phyloP scores from a whole-genome alignment of 2,888 invertebrate species.

The Coleophora flavipennella region DNA sequence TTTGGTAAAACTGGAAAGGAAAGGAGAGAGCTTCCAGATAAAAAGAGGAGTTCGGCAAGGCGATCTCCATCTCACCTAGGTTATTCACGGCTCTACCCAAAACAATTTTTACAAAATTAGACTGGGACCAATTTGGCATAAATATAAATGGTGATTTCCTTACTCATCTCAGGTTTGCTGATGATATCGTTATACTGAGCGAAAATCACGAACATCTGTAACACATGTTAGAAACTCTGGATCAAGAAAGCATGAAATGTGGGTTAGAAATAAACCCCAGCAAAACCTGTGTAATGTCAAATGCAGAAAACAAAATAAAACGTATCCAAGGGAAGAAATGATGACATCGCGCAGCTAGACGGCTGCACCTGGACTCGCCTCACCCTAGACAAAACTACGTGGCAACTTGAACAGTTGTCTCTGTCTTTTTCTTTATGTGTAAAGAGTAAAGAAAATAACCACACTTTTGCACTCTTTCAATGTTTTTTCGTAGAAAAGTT shows the following conservation, averaged over 20 bases:
- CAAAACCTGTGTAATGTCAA: constrained; percentile 2
- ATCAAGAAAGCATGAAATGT: background rate
- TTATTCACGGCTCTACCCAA: background rate
- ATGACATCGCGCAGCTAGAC: too few species aligned
- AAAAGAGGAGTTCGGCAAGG: background rate
- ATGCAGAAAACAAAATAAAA: background rate
- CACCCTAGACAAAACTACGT: too few species aligned
- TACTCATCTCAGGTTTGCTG: constrained; percentile 2
- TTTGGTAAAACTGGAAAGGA: background rate
- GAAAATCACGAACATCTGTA: background rate
- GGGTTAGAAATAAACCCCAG: background rate
- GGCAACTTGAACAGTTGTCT: too few species aligned
- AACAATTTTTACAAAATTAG: background rate
- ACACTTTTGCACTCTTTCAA: too few species aligned
- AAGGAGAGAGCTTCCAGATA: background rate
- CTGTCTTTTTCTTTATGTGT: too few species aligned
- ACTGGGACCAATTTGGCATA: background rate
- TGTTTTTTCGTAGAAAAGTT: too few species aligned
- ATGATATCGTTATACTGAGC: background rate
- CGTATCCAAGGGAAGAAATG: background rate
- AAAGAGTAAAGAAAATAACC: too few species aligned
- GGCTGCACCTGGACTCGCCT: too few species aligned
- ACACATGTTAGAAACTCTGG: background rate
- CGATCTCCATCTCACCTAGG: background rate
- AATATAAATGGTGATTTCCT: constrained; percentile 1